Evolutionary conservation across 2,888 invertebrate species (phyloP).

Genomic region (Nomada ruficornis): DNA sequence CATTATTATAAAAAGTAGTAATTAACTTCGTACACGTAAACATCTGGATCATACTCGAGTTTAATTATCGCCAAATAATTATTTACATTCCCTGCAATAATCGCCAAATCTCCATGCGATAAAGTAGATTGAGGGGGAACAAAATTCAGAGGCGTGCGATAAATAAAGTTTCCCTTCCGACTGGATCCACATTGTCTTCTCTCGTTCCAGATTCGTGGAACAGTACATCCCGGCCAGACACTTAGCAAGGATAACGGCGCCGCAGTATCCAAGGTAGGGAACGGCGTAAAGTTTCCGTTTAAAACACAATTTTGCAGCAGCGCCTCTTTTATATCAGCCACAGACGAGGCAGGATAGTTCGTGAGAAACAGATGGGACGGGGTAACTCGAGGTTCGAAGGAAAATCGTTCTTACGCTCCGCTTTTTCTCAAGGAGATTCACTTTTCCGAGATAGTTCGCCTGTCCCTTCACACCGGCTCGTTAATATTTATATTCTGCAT

Average conservation of each 20-base stretch:
- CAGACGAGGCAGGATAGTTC: slow-evolving; percentile 63
- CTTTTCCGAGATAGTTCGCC: slow-evolving; percentile 25
- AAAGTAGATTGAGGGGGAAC: not conserved
- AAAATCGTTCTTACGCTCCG: slow-evolving; percentile 59
- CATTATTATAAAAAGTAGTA: no score
- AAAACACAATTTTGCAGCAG: slow-evolving; percentile 72
- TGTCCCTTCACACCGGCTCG: slow-evolving; percentile 18
- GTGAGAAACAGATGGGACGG: slow-evolving; percentile 56
- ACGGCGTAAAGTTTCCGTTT: slow-evolving; percentile 67
- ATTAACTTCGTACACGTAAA: no score
- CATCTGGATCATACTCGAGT: no score
- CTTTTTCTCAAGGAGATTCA: slow-evolving; percentile 57
- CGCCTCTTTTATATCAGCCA: slow-evolving; percentile 66
- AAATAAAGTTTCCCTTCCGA: not conserved
- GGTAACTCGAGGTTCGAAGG: slow-evolving; percentile 59
- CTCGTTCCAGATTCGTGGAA: slow-evolving; percentile 63
- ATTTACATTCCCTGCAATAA: not conserved
- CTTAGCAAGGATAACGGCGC: slow-evolving; percentile 67
- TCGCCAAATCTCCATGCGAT: not conserved
- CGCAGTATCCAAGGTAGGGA: slow-evolving; percentile 49
- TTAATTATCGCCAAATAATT: no score
- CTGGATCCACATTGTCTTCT: slow-evolving; percentile 14
- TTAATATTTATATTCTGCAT: slow-evolving; percentile 56
- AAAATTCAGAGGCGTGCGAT: slow-evolving; percentile 8
- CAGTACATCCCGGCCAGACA: slow-evolving; percentile 57